Evolutionary conservation across 2,113 vertebrate genomes (phyloP).

Genomic region (Chionodraco myersi): DNA sequence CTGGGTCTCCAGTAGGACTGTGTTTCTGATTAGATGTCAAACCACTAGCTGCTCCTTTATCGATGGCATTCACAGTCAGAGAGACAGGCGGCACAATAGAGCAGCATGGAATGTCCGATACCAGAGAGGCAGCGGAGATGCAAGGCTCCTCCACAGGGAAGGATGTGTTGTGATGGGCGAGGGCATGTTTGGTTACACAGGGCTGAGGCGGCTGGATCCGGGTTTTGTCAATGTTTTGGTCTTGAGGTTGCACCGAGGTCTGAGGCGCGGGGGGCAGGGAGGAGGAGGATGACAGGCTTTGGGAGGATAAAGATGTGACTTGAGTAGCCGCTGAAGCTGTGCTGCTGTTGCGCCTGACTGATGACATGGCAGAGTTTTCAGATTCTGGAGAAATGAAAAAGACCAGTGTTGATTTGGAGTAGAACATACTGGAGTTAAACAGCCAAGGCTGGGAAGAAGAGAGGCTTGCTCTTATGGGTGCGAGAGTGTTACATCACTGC

Average conservation of each 20-base stretch:
- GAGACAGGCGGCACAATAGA: slow-evolving; percentile 77
- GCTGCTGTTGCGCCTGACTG: slow-evolving; percentile 45
- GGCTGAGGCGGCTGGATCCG: slow-evolving; percentile 70
- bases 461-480: slow-evolving; percentile 60
- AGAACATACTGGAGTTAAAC: slow-evolving; percentile 34
- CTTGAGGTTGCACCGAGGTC: slow-evolving; percentile 48
- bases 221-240: slow-evolving; percentile 30
- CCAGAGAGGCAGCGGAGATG: slow-evolving; percentile 72
- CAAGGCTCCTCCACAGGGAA: slow-evolving; percentile 73
- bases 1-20: slow-evolving; percentile 63
- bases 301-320: slow-evolving; percentile 62
- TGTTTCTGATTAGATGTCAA: slow-evolving; percentile 59
- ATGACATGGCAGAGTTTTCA: slow-evolving; percentile 54
- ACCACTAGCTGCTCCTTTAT: slow-evolving; percentile 47
- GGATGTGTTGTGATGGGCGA: slow-evolving; percentile 29
- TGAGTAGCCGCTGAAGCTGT: slow-evolving; percentile 75
- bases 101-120: slow-evolving; percentile 82
- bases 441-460: slow-evolving; percentile 26
- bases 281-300: slow-evolving; percentile 47
- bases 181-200: slow-evolving; percentile 23
- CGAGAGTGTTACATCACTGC: slow-evolving; percentile 57
- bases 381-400: slow-evolving; percentile 64
- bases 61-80: slow-evolving; percentile 60
- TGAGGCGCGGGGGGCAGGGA: slow-evolving; percentile 50
- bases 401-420: slow-evolving; percentile 24